phyloP scores from a whole-genome alignment of 2,888 invertebrate species.

The Phytoseiulus persimilis region DNA sequence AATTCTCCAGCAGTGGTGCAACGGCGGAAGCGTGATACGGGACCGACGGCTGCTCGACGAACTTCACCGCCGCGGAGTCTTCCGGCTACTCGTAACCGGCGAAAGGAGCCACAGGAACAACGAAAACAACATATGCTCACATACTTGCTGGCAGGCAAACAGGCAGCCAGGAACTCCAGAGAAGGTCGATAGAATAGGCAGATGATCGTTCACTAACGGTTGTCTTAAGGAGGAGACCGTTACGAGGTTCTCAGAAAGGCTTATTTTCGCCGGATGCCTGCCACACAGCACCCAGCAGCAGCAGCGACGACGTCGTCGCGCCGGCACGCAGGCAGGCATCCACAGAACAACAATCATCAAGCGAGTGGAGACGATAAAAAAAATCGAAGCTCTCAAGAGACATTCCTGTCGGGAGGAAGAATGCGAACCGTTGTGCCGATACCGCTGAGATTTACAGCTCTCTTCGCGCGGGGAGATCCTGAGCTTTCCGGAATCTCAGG shows the following conservation, averaged over 20 bases:
- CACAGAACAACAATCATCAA: background rate
- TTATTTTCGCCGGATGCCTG: background rate
- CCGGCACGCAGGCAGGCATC: background rate
- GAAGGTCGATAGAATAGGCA: background rate
- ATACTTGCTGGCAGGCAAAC: background rate
- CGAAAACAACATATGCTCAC: background rate
- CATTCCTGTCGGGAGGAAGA: background rate
- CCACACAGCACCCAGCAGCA: background rate
- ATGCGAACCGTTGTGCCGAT: background rate
- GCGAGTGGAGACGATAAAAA: slow-evolving; percentile 9
- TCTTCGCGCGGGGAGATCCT: background rate
- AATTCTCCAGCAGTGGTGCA: background rate
- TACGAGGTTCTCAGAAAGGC: slow-evolving; percentile 34
- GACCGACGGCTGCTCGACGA: background rate
- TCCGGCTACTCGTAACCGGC: background rate
- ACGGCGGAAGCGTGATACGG: background rate
- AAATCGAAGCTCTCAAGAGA: slow-evolving; percentile 22
- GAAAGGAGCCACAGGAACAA: too few relatives aligned
- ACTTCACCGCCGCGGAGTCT: background rate
- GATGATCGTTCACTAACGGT: slow-evolving; percentile 25
- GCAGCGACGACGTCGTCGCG: background rate
- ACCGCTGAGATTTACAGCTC: background rate
- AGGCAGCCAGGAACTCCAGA: background rate
- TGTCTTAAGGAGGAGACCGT: slow-evolving; percentile 36
- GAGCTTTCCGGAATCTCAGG: background rate